Evolutionary conservation across 2,113 vertebrate species (phyloP), one percentile per base, ranked within the genome.

Genomic region (Brachypteracias leptosomus): DNA sequence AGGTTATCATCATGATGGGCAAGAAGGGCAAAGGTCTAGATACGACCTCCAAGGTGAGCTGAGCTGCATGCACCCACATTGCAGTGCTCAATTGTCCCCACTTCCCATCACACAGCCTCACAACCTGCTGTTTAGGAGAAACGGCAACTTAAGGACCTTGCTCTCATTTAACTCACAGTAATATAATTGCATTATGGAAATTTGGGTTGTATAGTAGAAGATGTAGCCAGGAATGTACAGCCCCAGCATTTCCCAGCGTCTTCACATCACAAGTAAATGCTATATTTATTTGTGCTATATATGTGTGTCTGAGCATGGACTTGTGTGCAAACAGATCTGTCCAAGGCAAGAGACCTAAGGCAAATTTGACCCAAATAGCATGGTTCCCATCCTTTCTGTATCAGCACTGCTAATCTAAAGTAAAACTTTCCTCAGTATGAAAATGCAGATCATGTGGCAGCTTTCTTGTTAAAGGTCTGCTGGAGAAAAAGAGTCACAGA

Each of bases 161-260:
- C 16, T 42, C 2, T 7, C 35, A 4, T 10, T 58, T 13, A 9
- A 13, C 26, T 46, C 70, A 40, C n/a, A 85, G 33, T 6, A 9
- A 33, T 3, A 2, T 1, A 21, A 31, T 9, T 9, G 36, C 8
- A 7, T 3, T 21, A 19, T 5, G 57, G 36, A 7, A 0, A 0
- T 25, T 10, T 13, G 29, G 49, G 33, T 20, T 10, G 5, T 24
- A 5, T 1, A 31, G 36, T 29, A 57, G 73, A 29, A 29, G n/a
- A 9, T 18, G 18, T 2, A 81, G 38, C 49, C 68, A 59, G 63
- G 74, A 38, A 16, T 0, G 2, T 21, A 28, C 36, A 68, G 58
- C 18, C 49, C 3, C 49, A 36, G 38, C 46, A 2, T 31, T 12
- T 11, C 55, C 26, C 16, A 47, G 59, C 10, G 13, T 51, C 40